A percentile compares a stretch with the other conserved stretches of the same genome.
phyloP scores from a whole-genome alignment of 2,797 vertebrate species.

The Monodelphis domestica region DNA sequence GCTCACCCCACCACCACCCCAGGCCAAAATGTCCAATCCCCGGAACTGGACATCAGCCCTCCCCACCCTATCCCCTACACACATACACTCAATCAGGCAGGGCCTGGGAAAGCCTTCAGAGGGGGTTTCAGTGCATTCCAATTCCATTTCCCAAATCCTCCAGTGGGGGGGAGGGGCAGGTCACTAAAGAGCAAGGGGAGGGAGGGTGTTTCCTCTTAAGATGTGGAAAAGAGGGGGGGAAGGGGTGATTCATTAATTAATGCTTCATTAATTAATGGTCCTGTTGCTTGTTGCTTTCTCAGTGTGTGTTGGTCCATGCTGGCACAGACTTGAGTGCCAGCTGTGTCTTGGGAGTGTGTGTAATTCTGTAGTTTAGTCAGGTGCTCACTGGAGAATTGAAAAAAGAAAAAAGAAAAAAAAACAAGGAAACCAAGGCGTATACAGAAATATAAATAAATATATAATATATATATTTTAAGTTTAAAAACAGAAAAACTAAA shows the following conservation, averaged over 20 bases:
- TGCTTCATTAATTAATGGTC: conserved; percentile 87
- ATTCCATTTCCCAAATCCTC: conserved; percentile 62
- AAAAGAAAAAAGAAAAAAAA: conserved; percentile 83
- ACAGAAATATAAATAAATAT: conserved; percentile 85
- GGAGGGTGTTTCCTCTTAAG: conserved; percentile 59
- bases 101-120: conserved; percentile 19
- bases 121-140: conserved; percentile 64
- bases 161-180: conserved; percentile 51
- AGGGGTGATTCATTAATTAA: conserved; percentile 82
- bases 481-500: conserved; percentile 81
- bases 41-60: conserved; percentile 38
- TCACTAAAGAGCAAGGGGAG: conserved; percentile 57
- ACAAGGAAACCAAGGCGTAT: conserved; percentile 76
- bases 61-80: conserved; percentile 51
- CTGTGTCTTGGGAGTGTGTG: conserved; percentile 92
- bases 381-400: conserved; percentile 93
- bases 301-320: conserved; percentile 88
- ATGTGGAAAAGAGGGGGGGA: conserved; percentile 72
- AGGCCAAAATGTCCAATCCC: neutral
- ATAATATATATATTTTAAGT: conserved; percentile 86
- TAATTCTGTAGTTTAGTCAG: conserved; percentile 99
- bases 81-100: neutral
- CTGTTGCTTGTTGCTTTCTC: conserved; percentile 88
- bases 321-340: conserved; percentile 83
- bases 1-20: neutral